Conservation (phyloP, 1,140 invertebrate genomes). For the Pararge aegeria region DNA sequence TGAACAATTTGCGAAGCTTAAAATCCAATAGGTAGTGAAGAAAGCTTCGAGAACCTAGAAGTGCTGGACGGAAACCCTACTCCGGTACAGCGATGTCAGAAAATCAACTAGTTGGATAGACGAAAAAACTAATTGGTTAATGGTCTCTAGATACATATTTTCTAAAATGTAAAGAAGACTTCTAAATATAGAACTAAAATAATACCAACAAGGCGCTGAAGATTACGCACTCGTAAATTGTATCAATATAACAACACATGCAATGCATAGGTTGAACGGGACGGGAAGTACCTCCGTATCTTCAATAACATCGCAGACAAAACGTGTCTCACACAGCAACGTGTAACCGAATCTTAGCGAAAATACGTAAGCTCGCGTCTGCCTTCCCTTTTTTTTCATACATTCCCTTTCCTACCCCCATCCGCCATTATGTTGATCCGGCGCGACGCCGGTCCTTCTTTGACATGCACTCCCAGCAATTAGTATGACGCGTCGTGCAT, state of each 20-base stretch:
- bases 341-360: slow-evolving; percentile 64
- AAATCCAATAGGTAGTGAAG: too few species aligned
- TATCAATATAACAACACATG: neutral
- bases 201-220: neutral
- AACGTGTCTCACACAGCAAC: slow-evolving; percentile 48
- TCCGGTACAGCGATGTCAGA: too few species aligned
- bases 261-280: neutral
- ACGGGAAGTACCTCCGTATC: slow-evolving; percentile 25
- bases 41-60: too few species aligned
- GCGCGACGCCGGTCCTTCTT: slow-evolving; percentile 71
- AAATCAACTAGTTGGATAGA: too few species aligned
- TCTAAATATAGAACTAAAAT: too few species aligned
- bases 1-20: too few species aligned
- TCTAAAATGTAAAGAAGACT: too few species aligned
- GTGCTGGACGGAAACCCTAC: too few species aligned
- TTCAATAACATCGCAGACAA: slow-evolving; percentile 31
- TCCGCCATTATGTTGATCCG: slow-evolving; percentile 72
- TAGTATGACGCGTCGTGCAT: slow-evolving; percentile 66
- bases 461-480: slow-evolving; percentile 74
- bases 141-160: too few species aligned
- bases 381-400: slow-evolving; percentile 64
- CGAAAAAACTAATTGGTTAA: too few species aligned
- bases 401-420: slow-evolving; percentile 61
- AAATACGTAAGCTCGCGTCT: slow-evolving; percentile 49
- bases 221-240: neutral